phyloP scores from a whole-genome alignment of 2,888 invertebrate genomes.

The Eupithecia exiguata region DNA sequence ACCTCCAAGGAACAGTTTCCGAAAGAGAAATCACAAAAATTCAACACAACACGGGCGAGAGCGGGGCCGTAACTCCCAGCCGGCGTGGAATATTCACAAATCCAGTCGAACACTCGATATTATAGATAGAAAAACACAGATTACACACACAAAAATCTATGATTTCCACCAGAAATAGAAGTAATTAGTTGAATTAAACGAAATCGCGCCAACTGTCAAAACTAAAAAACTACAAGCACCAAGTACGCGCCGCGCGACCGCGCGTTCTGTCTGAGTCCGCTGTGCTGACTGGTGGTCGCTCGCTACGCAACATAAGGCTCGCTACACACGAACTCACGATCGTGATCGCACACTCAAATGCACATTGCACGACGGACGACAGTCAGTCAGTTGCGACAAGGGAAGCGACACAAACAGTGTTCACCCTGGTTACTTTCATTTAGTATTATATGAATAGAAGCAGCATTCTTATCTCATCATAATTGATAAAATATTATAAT shows the following conservation, averaged over 20 bases:
- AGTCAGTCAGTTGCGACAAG: constrained; percentile 50
- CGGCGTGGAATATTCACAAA: constrained; percentile 77
- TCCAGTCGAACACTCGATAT: constrained; percentile 76
- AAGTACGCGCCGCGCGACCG: constrained; percentile 74
- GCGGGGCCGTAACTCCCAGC: constrained; percentile 74
- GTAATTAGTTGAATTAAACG: constrained; percentile 66
- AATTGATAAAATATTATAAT: constrained; percentile 76
- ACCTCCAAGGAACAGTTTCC: constrained; percentile 69
- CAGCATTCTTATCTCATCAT: constrained; percentile 67
- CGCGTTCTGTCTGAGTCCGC: constrained; percentile 80
- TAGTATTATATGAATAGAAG: constrained; percentile 69
- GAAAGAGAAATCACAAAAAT: constrained; percentile 76
- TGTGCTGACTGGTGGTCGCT: constrained; percentile 64
- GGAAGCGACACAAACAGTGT: constrained; percentile 53
- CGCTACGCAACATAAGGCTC: constrained; percentile 41
- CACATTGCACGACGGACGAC: constrained; percentile 52
- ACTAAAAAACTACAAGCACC: constrained; percentile 84
- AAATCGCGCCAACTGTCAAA: constrained; percentile 83
- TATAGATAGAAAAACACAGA: constrained; percentile 79
- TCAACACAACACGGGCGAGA: constrained; percentile 73
- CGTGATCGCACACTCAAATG: constrained; percentile 47
- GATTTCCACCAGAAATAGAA: constrained; percentile 74
- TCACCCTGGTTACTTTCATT: constrained; percentile 73
- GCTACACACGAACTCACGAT: constrained; percentile 54
- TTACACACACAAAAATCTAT: constrained; percentile 82